Conservation (phyloP, 2,113 vertebrate species). For the Narcine bancroftii region DNA sequence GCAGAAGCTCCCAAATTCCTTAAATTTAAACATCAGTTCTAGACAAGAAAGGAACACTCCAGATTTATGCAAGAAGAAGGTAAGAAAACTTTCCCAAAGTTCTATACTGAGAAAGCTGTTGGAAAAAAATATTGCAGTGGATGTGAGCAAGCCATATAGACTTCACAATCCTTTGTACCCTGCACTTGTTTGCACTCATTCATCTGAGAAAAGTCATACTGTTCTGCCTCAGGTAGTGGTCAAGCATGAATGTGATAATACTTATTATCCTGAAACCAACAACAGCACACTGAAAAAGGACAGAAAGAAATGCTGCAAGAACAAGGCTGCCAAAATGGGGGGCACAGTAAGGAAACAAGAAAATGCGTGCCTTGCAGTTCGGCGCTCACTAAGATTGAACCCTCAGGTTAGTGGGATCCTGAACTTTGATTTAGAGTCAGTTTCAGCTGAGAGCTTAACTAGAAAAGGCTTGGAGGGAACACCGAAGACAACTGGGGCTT, state of each 20-base stretch:
- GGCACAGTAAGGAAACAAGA: slow-evolving; percentile 52
- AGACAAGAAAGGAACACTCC: slow-evolving; percentile 14
- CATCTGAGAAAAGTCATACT: slow-evolving; percentile 43
- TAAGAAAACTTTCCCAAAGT: slow-evolving; percentile 43
- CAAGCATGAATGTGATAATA: background rate
- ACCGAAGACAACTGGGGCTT: background rate
- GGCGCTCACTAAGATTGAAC: slow-evolving; percentile 84
- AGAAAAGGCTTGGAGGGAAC: background rate
- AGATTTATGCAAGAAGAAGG: slow-evolving; percentile 37
- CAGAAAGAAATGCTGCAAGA: slow-evolving; percentile 40
- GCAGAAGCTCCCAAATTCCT: slow-evolving; percentile 29
- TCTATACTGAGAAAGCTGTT: slow-evolving; percentile 85
- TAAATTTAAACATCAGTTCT: background rate
- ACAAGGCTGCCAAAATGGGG: slow-evolving; percentile 36
- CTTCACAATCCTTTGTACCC: slow-evolving; percentile 78
- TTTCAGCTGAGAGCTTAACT: background rate
- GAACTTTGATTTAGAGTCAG: background rate
- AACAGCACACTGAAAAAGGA: background rate
- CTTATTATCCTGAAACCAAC: slow-evolving; percentile 26
- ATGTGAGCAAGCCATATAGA: slow-evolving; percentile 91
- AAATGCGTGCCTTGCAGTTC: slow-evolving; percentile 61
- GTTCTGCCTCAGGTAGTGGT: slow-evolving; percentile 24
- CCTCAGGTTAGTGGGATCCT: slow-evolving; percentile 46
- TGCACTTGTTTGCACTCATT: slow-evolving; percentile 46
- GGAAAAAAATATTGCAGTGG: slow-evolving; percentile 71